These are phyloP conservation scores for Connochaetes taurinus DNA, from an alignment of 2,113 vertebrate species.

Conservation along the genomic window DNA sequence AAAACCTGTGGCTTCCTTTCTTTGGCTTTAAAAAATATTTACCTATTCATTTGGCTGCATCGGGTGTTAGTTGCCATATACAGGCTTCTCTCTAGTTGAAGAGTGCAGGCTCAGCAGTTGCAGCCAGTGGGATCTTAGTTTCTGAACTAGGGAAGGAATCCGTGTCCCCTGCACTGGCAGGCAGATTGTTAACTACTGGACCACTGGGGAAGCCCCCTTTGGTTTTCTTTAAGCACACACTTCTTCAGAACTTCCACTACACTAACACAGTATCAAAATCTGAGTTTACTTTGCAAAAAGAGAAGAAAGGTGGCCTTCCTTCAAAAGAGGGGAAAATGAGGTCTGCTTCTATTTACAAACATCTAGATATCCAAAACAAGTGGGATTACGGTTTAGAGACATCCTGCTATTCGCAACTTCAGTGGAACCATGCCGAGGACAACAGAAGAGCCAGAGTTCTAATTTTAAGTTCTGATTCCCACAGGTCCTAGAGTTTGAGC, in stretches of 20 bases:
- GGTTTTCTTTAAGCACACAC: neutral
- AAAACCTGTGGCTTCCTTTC: neutral
- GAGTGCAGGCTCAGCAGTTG: neutral
- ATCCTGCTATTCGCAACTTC: neutral
- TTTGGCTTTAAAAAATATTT: neutral
- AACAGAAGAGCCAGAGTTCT: neutral
- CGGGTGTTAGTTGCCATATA: rapidly evolving
- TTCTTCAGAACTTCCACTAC: neutral
- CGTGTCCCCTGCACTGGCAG: neutral
- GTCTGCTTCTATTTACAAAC: neutral
- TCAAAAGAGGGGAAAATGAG: neutral
- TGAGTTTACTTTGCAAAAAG: neutral
- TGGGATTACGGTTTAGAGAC: neutral
- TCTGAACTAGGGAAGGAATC: neutral
- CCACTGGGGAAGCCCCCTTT: neutral
- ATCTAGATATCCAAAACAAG: neutral
- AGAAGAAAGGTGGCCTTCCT: neutral
- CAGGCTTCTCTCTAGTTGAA: neutral
- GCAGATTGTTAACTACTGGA: neutral
- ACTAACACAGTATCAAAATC: neutral
- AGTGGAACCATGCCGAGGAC: neutral
- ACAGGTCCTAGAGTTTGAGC: neutral
- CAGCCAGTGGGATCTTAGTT: neutral
- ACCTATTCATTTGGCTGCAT: neutral
- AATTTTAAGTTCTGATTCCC: neutral